These are phyloP conservation scores for Bothrops alternatus DNA, from an alignment of 2,797 vertebrate species.

Conservation along the genomic window DNA sequence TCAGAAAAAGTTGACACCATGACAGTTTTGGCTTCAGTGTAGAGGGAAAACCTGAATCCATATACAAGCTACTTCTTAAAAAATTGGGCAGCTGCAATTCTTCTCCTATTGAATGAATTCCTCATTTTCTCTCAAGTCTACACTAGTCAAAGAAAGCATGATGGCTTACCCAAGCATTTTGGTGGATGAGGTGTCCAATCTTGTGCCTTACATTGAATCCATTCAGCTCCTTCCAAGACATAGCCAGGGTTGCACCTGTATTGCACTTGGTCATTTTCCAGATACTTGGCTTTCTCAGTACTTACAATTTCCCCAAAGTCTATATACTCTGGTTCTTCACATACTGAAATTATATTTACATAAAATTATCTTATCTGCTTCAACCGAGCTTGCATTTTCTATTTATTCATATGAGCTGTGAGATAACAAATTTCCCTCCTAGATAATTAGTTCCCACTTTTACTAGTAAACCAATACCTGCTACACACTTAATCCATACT, in stretches of 20 bases:
- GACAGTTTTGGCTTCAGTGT: no score
- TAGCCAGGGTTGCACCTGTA: neutral
- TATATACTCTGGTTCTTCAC: neutral
- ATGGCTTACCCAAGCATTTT: slow-evolving; percentile 1
- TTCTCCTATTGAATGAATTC: neutral
- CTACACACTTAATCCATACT: neutral
- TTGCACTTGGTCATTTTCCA: neutral
- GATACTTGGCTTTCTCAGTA: neutral
- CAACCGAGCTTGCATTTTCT: neutral
- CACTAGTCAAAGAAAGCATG: neutral
- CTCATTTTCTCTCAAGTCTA: neutral
- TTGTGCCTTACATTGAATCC: neutral
- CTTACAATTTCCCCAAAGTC: neutral
- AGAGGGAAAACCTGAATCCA: no score
- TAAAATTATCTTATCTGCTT: neutral
- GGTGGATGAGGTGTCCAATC: neutral
- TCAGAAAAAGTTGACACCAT: no score
- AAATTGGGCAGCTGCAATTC: no score
- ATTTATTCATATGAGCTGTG: neutral
- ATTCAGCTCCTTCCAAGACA: neutral
- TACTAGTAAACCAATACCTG: neutral
- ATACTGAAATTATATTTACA: neutral
- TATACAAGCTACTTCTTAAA: no score
- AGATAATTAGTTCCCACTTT: neutral
- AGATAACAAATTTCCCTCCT: neutral